Evolutionary conservation across 2,888 invertebrate genomes (phyloP).

Genomic region (Ctenicera cuprea): DNA sequence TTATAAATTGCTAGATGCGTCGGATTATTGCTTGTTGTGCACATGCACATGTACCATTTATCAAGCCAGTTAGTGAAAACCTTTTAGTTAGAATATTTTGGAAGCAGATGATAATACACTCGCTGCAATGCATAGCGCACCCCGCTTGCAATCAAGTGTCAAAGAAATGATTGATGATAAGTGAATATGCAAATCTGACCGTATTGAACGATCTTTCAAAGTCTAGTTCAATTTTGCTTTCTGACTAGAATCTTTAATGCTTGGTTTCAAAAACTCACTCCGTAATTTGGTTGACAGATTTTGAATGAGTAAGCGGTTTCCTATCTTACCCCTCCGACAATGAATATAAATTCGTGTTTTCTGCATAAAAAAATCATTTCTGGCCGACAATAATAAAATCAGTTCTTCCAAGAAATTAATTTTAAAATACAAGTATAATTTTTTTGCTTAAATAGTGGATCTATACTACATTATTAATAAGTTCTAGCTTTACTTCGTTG

Average conservation of each 20-base stretch:
- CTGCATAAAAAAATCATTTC: too few relatives aligned
- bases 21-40: slow-evolving; percentile 5
- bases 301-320: slow-evolving; percentile 14
- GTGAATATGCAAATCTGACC: slow-evolving; percentile 47
- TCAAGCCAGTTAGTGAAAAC: slow-evolving; percentile 29
- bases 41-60: neutral
- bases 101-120: slow-evolving; percentile 23
- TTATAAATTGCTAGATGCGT: slow-evolving; percentile 14
- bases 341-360: slow-evolving; percentile 13
- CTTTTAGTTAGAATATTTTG: slow-evolving; percentile 27
- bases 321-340: slow-evolving; percentile 1
- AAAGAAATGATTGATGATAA: slow-evolving; percentile 50
- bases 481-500: too few relatives aligned
- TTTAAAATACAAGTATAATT: too few relatives aligned
- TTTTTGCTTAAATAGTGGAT: too few relatives aligned
- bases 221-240: slow-evolving; percentile 30
- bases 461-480: too few relatives aligned
- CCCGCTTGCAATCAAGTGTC: slow-evolving; percentile 44
- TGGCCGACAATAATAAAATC: too few relatives aligned
- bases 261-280: slow-evolving; percentile 31
- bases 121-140: slow-evolving; percentile 25
- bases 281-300: slow-evolving; percentile 38
- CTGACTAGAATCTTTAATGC: slow-evolving; percentile 21
- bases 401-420: too few relatives aligned
- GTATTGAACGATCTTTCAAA: slow-evolving; percentile 45